Base-by-base conservation (phyloP, 2,888 invertebrate genomes). In the Seira ritae region DNA sequence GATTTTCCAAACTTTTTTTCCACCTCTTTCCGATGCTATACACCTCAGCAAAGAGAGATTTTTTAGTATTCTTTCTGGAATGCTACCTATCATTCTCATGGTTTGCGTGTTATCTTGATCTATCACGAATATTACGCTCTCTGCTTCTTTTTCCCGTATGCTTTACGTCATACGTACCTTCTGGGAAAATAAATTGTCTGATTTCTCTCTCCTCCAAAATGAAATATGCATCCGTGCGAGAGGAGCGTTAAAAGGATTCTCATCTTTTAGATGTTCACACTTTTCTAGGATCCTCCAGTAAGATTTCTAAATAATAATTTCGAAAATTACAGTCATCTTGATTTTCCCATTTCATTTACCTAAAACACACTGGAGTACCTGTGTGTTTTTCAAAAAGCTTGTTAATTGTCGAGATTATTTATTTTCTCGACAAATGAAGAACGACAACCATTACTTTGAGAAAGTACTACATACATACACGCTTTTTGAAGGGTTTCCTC, bases 1-100 rank as follows among this genome's bases (percentile, higher is more conserved):
- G 66, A 42, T 76, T 74, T 80, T 46, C 74, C 75, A 75, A 70
- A 75, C 66, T 81, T 76, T 81, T 76, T 66, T 74, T 73, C 12
- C 22, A 24, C 74, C 73, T 60, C 46, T 72, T 80, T 62, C 67
- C 67, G 37, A 72, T 67, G 31, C 72, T 31, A 50, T 50, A 50
- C 50, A n/a, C 50, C 50, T 31, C 2, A 4, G 31, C 31, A 31
- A 31, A 50, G 50, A 50, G 50, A 50, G 17, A 50, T 3, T 1
- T 50, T 50, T 50, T 50, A n/a, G 50, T n/a, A 50, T 50, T 50
- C 50, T 50, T 4, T 8, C 42, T 50, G 50, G 50, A 50, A 50
- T 3, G 50, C 3, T n/a, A 50, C 50, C 31, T 4, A 31, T 31
- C 31, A 50, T 50, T 15, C 17, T 12, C 50, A n/a, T 50, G 15